Conservation (phyloP, 1,140 invertebrate genomes). For the Vollenhovia emeryi region DNA sequence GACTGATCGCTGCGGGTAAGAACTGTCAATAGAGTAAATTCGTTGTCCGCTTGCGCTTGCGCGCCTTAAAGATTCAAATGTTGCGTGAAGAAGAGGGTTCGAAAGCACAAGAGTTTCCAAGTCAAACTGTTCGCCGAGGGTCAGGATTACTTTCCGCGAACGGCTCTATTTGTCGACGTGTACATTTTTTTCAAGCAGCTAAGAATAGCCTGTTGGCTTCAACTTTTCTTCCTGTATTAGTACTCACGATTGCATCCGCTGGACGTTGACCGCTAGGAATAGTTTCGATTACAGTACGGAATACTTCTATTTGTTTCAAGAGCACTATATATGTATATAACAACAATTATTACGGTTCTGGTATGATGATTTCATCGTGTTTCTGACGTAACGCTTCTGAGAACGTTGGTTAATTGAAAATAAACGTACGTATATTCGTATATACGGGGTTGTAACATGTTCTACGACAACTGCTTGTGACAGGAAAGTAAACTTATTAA, state of each 20-base stretch:
- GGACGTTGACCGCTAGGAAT: not conserved
- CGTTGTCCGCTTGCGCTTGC: not conserved
- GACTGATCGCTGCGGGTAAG: conserved; percentile 1
- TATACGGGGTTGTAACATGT: not conserved
- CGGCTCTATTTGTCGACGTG: not conserved
- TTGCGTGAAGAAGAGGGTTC: not conserved
- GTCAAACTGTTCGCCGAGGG: not conserved
- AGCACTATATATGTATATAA: too few relatives aligned
- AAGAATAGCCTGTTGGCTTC: not conserved
- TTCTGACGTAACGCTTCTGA: not conserved
- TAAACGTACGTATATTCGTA: not conserved
- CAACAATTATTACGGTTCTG: not conserved
- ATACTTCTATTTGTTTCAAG: not conserved
- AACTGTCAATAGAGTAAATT: not conserved
- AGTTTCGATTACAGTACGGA: not conserved
- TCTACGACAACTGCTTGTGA: not conserved
- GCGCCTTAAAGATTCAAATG: not conserved
- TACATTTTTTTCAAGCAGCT: not conserved
- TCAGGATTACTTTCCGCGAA: not conserved
- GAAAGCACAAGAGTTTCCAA: not conserved
- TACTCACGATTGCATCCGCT: not conserved
- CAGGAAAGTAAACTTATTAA: not conserved
- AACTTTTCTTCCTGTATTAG: not conserved
- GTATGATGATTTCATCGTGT: not conserved
- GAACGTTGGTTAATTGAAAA: not conserved